These are phyloP conservation scores for Channallabes apus DNA, from an alignment of 2,797 vertebrate genomes.

Conservation along the genomic window DNA sequence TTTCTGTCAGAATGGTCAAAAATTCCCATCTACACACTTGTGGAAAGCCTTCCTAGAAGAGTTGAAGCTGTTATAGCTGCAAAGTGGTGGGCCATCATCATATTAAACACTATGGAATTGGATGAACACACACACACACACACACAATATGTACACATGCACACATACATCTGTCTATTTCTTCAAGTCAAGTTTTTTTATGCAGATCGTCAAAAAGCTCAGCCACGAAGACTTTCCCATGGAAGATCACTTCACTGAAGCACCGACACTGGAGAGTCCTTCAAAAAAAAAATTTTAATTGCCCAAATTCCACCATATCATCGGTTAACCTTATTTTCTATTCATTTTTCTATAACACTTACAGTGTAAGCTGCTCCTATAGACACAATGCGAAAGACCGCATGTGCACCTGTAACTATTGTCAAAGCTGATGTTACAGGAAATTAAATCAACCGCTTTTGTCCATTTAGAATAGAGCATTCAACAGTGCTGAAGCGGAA, in stretches of 20 bases:
- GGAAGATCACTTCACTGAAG: neutral
- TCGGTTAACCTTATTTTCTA: neutral
- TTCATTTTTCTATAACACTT: neutral
- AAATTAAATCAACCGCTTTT: neutral
- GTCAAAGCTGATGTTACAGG: neutral
- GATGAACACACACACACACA: neutral
- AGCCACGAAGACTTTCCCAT: neutral
- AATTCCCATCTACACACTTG: too few relatives aligned
- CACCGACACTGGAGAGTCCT: neutral
- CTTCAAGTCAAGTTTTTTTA: neutral
- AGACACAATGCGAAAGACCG: neutral
- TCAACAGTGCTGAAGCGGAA: neutral
- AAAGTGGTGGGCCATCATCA: too few relatives aligned
- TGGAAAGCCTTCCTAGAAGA: too few relatives aligned
- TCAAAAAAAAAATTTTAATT: neutral
- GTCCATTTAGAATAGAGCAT: neutral
- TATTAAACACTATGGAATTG: too few relatives aligned
- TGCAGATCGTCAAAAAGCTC: neutral
- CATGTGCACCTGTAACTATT: neutral
- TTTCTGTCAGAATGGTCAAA: too few relatives aligned
- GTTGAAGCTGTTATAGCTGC: too few relatives aligned
- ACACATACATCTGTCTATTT: neutral
- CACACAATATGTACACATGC: neutral
- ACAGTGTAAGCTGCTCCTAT: neutral
- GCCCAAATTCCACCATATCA: neutral